Evolutionary conservation across 2,888 invertebrate genomes (phyloP).

Genomic region (Abrostola triplasia): DNA sequence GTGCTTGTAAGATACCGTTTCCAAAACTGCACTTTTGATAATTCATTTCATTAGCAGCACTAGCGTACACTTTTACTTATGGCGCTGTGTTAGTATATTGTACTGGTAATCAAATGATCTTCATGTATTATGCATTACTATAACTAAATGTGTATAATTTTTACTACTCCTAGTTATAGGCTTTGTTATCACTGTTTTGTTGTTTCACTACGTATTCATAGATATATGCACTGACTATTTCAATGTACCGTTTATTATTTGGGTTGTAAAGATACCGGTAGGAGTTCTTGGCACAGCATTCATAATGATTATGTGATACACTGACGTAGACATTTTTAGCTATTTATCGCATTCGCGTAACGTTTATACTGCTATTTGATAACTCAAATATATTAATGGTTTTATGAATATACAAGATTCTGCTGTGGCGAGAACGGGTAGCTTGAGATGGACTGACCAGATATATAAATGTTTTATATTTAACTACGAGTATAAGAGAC

Average conservation of each 20-base stretch:
- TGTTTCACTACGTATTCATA: conserved; percentile 52
- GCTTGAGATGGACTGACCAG: conserved; percentile 83
- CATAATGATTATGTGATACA: conserved; percentile 29
- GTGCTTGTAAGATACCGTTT: conserved; percentile 35
- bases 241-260: conserved; percentile 60
- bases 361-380: conserved; percentile 25
- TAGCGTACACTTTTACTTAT: conserved; percentile 29
- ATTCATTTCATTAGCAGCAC: conserved; percentile 52
- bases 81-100: conserved; percentile 49
- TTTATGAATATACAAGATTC: conserved; percentile 48
- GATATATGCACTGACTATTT: conserved; percentile 52
- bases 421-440: conserved; percentile 79
- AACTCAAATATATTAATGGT: conserved; percentile 46
- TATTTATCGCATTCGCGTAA: conserved; percentile 24
- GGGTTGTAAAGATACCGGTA: conserved; percentile 62
- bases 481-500: conserved; percentile 68
- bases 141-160: conserved; percentile 53
- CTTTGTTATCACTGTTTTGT: conserved; percentile 60
- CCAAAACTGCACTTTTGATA: conserved; percentile 36
- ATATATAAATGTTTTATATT: conserved; percentile 80
- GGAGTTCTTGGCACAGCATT: conserved; percentile 77
- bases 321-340: conserved; percentile 23
- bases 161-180: conserved; percentile 51
- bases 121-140: conserved; percentile 46
- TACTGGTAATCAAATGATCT: conserved; percentile 54